A percentile compares a stretch with the other conserved stretches of the same genome.
Conservation (phyloP, 1,140 invertebrate species). For the Liolophura sinensis region DNA sequence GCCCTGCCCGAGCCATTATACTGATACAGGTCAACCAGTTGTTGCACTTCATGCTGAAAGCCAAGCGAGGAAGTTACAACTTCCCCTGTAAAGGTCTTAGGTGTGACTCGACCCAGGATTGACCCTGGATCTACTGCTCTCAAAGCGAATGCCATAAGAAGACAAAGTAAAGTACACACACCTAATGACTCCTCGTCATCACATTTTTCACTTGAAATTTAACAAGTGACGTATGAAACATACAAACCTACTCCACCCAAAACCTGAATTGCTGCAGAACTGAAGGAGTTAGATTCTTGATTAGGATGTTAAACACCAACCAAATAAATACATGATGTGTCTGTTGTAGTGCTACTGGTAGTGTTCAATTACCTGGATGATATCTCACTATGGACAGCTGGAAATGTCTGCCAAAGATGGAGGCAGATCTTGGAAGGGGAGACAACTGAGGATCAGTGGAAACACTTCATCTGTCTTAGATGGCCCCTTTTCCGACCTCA, state of each 20-base stretch:
- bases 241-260: background rate
- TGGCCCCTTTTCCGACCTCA: slow-evolving; percentile 85
- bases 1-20: no score
- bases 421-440: slow-evolving; percentile 75
- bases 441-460: slow-evolving; percentile 76
- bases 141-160: no score
- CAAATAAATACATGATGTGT: slow-evolving; percentile 37
- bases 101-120: no score
- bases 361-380: slow-evolving; percentile 91
- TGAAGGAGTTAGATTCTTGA: background rate
- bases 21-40: no score
- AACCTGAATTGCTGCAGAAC: slow-evolving; percentile 1
- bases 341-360: slow-evolving; percentile 74
- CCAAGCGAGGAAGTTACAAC: no score
- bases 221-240: no score
- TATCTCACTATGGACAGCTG: slow-evolving; percentile 83
- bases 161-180: no score
- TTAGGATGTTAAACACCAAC: background rate
- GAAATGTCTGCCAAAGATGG: slow-evolving; percentile 86
- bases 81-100: no score
- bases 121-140: no score
- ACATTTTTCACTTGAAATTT: no score
- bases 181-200: no score
- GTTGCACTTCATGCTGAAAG: no score
- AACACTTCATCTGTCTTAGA: slow-evolving; percentile 70